Conservation (phyloP, 2,113 vertebrate genomes). For the Chaenogobius annularis region DNA sequence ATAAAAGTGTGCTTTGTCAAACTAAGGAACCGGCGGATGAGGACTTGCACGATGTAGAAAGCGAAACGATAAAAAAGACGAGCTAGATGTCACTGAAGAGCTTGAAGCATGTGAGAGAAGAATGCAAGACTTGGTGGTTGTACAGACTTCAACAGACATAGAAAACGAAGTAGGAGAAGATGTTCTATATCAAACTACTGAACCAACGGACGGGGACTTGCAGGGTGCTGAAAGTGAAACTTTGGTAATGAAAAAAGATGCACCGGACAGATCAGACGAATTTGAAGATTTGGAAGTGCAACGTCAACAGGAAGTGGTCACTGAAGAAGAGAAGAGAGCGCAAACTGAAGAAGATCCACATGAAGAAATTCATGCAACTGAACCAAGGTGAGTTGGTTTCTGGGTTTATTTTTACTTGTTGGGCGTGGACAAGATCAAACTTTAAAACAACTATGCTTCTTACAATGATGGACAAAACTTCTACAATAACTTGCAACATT, state of each 20-base stretch:
- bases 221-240: conserved; percentile 5
- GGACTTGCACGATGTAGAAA: conserved; percentile 15
- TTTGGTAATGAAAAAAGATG: background rate
- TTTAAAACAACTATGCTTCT: too few relatives aligned
- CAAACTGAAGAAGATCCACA: background rate
- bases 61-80: background rate
- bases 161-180: background rate
- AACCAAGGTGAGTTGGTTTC: background rate
- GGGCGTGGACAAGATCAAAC: too few relatives aligned
- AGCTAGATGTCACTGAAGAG: background rate
- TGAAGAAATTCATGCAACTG: background rate
- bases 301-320: background rate
- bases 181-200: background rate
- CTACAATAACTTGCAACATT: too few relatives aligned
- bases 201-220: conserved; percentile 6
- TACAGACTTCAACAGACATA: background rate
- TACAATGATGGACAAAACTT: too few relatives aligned
- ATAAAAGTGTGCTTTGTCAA: background rate
- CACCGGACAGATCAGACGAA: background rate
- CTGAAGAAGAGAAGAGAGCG: conserved; percentile 44
- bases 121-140: background rate
- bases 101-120: background rate
- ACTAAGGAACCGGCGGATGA: background rate
- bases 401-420: background rate
- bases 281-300: background rate